A percentile compares a stretch with the other conserved stretches of the same genome.
phyloP scores from a whole-genome alignment of 2,797 vertebrate genomes.

The Gambelia wislizenii region DNA sequence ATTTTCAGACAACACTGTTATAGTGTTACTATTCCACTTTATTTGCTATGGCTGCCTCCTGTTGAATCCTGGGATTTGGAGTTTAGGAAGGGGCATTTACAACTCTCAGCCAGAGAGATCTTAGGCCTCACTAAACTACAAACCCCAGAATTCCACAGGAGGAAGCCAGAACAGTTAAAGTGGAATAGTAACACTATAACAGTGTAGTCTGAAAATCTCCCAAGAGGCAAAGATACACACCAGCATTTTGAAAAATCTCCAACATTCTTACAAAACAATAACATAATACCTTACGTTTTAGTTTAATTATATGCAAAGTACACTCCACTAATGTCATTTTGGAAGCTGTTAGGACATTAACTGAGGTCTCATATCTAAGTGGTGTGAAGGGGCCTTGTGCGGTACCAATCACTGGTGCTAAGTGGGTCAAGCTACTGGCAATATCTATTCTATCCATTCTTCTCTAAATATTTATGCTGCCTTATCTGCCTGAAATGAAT shows the following conservation, averaged over 20 bases:
- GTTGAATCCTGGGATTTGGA: no score
- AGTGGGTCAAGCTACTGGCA: background rate
- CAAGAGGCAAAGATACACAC: constrained; percentile 56
- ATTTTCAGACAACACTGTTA: no score
- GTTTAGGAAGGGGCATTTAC: no score
- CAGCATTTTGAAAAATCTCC: constrained; percentile 23
- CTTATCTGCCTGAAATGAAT: background rate
- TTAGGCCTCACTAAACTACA: no score
- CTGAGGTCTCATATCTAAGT: constrained; percentile 41
- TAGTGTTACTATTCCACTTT: no score
- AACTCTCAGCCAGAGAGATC: no score
- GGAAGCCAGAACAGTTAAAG: no score
- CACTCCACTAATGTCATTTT: constrained; percentile 14
- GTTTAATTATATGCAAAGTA: constrained; percentile 27
- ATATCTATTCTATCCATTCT: background rate
- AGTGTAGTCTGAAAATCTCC: no score
- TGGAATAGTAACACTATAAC: no score
- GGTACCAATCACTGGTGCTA: background rate
- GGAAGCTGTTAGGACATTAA: background rate
- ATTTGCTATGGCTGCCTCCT: no score
- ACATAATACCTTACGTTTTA: constrained; percentile 39
- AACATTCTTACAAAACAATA: background rate
- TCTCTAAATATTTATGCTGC: background rate
- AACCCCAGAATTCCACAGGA: no score
- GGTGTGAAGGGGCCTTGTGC: background rate